phyloP scores from a whole-genome alignment of 2,113 vertebrate species.

The Shinisaurus crocodilurus region DNA sequence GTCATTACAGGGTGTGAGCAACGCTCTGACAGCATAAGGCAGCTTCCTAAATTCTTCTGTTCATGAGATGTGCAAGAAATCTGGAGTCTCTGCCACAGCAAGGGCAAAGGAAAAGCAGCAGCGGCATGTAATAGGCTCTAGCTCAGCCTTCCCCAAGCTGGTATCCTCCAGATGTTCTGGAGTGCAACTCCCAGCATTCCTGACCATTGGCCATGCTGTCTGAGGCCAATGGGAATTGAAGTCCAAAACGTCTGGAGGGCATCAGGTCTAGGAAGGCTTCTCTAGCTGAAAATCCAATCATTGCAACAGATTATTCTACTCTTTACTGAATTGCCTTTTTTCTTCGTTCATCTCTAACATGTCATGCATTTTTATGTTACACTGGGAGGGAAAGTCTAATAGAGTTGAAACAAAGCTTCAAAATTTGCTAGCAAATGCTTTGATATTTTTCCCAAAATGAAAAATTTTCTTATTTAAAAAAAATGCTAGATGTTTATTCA shows the following conservation, averaged over 20 bases:
- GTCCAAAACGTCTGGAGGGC: no score
- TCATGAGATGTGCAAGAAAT: neutral
- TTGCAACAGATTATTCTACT: neutral
- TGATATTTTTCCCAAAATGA: constrained; percentile 46
- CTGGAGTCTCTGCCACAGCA: neutral
- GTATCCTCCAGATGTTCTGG: no score
- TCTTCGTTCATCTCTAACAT: neutral
- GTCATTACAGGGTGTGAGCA: neutral
- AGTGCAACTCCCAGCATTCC: no score
- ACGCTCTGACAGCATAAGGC: neutral
- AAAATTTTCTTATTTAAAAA: constrained; percentile 23
- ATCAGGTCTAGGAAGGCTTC: no score
- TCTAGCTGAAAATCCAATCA: neutral
- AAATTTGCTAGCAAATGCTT: neutral
- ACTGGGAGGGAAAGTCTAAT: neutral
- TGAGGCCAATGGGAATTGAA: no score
- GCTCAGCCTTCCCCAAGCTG: no score
- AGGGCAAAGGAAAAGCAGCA: neutral
- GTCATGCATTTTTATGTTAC: constrained; percentile 30
- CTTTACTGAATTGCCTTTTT: neutral
- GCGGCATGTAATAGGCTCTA: neutral
- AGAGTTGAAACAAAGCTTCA: constrained; percentile 32
- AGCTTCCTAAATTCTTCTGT: no score
- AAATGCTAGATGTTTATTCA: neutral
- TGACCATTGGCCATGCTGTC: no score